phyloP scores from a whole-genome alignment of 2,888 invertebrate genomes.

The Hypsopygia costalis region DNA sequence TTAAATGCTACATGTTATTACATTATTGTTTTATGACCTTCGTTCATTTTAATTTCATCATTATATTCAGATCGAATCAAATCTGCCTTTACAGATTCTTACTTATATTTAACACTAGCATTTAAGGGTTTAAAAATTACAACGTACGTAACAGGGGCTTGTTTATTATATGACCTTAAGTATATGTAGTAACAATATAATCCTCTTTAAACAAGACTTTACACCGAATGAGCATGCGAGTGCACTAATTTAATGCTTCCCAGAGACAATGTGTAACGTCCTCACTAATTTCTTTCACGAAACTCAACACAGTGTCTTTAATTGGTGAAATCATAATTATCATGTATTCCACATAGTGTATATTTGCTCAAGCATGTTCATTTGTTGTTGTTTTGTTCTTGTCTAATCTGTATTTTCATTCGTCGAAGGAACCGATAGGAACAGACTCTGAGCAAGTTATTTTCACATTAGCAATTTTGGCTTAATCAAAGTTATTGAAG shows the following conservation, averaged over 20 bases:
- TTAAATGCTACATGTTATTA: slow-evolving; percentile 2
- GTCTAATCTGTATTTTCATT: slow-evolving; percentile 52
- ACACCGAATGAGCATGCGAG: slow-evolving; percentile 73
- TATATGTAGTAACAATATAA: slow-evolving; percentile 35
- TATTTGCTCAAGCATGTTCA: slow-evolving; percentile 65
- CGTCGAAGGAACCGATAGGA: slow-evolving; percentile 43
- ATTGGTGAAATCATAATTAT: slow-evolving; percentile 12
- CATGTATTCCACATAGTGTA: slow-evolving; percentile 24
- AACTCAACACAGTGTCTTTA: slow-evolving; percentile 16
- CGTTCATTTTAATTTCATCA: too few relatives aligned
- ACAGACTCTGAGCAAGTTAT: slow-evolving; percentile 49
- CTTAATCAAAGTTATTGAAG: neutral
- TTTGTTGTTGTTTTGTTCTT: slow-evolving; percentile 58
- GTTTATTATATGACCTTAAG: slow-evolving; percentile 20
- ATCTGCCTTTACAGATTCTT: too few relatives aligned
- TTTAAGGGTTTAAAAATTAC: slow-evolving; percentile 7
- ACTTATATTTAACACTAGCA: neutral
- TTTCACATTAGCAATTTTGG: slow-evolving; percentile 5
- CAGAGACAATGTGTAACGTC: slow-evolving; percentile 16
- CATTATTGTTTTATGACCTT: too few relatives aligned
- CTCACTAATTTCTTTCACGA: slow-evolving; percentile 6
- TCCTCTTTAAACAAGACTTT: slow-evolving; percentile 36
- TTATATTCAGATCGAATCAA: too few relatives aligned
- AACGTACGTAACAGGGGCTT: slow-evolving; percentile 13
- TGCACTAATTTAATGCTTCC: slow-evolving; percentile 41